These are phyloP conservation scores for Lontra canadensis DNA, from an alignment of 2,113 vertebrate species.

Conservation along the genomic window DNA sequence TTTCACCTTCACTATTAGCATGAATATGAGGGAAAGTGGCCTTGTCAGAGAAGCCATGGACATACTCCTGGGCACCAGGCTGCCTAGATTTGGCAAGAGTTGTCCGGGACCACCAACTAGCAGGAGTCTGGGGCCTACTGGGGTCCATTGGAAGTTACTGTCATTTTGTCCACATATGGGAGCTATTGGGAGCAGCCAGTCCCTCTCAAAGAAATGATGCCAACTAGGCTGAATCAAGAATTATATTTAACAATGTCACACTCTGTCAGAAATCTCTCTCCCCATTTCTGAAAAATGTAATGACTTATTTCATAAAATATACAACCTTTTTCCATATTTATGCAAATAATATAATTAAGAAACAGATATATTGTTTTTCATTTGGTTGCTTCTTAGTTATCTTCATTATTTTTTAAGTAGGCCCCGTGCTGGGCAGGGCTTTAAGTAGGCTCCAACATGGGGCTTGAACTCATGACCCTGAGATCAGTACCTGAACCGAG, in stretches of 20 bases:
- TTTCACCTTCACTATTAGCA: background rate
- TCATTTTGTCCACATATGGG: background rate
- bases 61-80: background rate
- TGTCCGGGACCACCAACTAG: background rate
- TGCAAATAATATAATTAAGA: constrained; percentile 8
- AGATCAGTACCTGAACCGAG: background rate
- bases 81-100: background rate
- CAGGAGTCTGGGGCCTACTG: background rate
- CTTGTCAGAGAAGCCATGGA: background rate
- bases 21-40: background rate
- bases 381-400: background rate
- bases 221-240: background rate
- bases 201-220: background rate
- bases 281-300: constrained; percentile 11
- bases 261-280: background rate
- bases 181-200: background rate
- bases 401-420: background rate
- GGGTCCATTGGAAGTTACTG: background rate
- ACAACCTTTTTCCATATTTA: background rate
- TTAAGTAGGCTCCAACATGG: background rate
- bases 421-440: background rate
- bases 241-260: background rate
- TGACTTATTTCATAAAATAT: constrained; percentile 8
- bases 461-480: background rate
- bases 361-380: constrained; percentile 19